Percentiles rank a stretch among this genome's conserved stretches.
These are phyloP conservation scores for Steinernema carpocapsae DNA, from an alignment of 2,888 invertebrate genomes.

Conservation along the genomic window DNA sequence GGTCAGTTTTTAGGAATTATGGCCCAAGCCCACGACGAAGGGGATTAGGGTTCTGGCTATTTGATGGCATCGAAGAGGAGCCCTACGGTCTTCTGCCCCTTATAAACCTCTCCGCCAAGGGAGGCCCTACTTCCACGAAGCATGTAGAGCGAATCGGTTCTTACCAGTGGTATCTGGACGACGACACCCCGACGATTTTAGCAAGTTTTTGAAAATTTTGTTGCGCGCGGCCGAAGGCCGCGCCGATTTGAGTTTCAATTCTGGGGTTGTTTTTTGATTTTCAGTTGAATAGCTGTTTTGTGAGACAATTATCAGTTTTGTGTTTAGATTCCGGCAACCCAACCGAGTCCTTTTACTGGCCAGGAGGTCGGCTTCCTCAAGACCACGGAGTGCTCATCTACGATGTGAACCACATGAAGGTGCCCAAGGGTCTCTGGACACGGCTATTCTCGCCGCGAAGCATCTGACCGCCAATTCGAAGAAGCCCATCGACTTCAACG, in stretches of 20 bases:
- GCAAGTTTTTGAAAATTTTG: slow-evolving; percentile 46
- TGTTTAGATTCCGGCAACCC: slow-evolving; percentile 62
- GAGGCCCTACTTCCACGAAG: slow-evolving; percentile 66
- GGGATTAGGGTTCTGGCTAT: slow-evolving; percentile 64
- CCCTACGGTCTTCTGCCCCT: slow-evolving; percentile 68
- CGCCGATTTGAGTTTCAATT: no score
- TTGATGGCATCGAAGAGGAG: slow-evolving; percentile 66
- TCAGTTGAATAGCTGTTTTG: background rate
- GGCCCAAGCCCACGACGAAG: background rate
- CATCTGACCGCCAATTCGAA: slow-evolving; percentile 58
- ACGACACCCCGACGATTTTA: slow-evolving; percentile 64
- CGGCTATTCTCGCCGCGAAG: slow-evolving; percentile 65
- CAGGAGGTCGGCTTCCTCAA: slow-evolving; percentile 64
- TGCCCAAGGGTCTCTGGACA: slow-evolving; percentile 63
- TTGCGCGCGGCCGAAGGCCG: no score
- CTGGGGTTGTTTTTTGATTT: background rate
- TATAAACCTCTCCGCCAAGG: slow-evolving; percentile 64
- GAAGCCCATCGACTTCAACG: slow-evolving; percentile 66
- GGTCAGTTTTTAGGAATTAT: background rate
- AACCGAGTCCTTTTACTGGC: slow-evolving; percentile 64
- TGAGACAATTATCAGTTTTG: background rate
- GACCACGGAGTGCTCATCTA: slow-evolving; percentile 68
- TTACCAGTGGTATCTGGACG: slow-evolving; percentile 68
- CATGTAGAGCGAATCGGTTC: slow-evolving; percentile 65
- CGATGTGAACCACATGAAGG: slow-evolving; percentile 66